Evolutionary conservation across 2,888 invertebrate species (phyloP).

Genomic region (Netelia melanura): DNA sequence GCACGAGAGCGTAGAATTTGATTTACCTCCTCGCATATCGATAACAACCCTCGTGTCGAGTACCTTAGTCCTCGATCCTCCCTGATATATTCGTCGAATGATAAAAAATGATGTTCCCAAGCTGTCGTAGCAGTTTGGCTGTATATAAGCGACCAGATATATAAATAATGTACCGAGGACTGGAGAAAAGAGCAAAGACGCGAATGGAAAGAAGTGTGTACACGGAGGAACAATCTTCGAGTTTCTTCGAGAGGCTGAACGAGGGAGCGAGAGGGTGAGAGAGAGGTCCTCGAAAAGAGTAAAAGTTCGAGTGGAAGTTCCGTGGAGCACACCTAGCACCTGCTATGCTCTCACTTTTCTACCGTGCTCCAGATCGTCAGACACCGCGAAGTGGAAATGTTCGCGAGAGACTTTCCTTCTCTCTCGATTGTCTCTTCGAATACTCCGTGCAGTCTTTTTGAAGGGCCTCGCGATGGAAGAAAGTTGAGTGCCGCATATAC

Average conservation of each 20-base stretch:
- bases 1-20: too few species aligned
- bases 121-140: too few species aligned
- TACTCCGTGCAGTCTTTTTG: constrained; percentile 26
- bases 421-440: constrained; percentile 43
- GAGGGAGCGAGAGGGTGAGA: background rate
- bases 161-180: background rate
- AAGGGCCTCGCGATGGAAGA: constrained; percentile 19
- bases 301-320: constrained; percentile 51
- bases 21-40: too few species aligned
- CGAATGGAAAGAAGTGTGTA: constrained; percentile 17
- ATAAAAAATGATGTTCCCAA: too few species aligned
- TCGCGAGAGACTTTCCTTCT: constrained; percentile 19
- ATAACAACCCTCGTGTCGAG: too few species aligned
- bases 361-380: constrained; percentile 34
- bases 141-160: background rate
- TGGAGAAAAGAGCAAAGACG: constrained; percentile 16
- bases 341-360: constrained; percentile 36
- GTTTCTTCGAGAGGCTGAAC: constrained; percentile 10
- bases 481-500: constrained; percentile 24
- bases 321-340: constrained; percentile 42
- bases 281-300: constrained; percentile 44
- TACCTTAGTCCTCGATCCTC: too few species aligned
- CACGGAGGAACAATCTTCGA: constrained; percentile 7
- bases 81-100: too few species aligned
- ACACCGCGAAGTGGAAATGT: constrained; percentile 57